phyloP scores from a whole-genome alignment of 1,140 invertebrate genomes.

The Lordiphosa clarofinis region DNA sequence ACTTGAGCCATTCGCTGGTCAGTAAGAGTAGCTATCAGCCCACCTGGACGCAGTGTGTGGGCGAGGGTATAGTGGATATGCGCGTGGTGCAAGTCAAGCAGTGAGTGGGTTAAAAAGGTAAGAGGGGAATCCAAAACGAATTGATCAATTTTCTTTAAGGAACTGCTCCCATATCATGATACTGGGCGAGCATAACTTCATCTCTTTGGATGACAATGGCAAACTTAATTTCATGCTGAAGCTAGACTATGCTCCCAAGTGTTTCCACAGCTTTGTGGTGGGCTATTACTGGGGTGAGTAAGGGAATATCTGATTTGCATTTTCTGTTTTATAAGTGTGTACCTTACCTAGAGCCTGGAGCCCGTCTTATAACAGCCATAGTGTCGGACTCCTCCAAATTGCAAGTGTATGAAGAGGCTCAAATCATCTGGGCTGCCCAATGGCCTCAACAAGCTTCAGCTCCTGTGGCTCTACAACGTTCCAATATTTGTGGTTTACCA shows the following conservation, averaged over 20 bases:
- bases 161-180: constrained; percentile 66
- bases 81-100: constrained; percentile 62
- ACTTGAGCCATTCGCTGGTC: constrained; percentile 66
- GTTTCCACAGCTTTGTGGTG: constrained; percentile 70
- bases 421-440: constrained; percentile 89
- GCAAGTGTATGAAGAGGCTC: constrained; percentile 86
- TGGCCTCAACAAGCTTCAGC: constrained; percentile 56
- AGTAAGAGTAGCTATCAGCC: constrained; percentile 63
- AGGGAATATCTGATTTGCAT: too few relatives aligned
- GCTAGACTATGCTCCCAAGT: constrained; percentile 73
- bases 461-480: constrained; percentile 71
- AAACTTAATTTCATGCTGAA: constrained; percentile 73
- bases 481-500: constrained; percentile 63
- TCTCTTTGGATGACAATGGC: constrained; percentile 66
- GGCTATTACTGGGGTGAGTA: constrained; percentile 70
- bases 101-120: constrained; percentile 33
- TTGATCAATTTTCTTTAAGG: constrained; percentile 11
- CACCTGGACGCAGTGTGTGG: constrained; percentile 71
- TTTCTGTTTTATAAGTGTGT: too few relatives aligned
- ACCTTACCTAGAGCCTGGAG: constrained; percentile 80
- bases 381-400: constrained; percentile 83
- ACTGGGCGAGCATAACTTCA: constrained; percentile 71
- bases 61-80: constrained; percentile 71
- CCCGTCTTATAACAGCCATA: constrained; percentile 82
- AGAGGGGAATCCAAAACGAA: background rate